These are phyloP conservation scores for Phainopepla nitens DNA, from an alignment of 2,113 vertebrate genomes.

Conservation along the genomic window DNA sequence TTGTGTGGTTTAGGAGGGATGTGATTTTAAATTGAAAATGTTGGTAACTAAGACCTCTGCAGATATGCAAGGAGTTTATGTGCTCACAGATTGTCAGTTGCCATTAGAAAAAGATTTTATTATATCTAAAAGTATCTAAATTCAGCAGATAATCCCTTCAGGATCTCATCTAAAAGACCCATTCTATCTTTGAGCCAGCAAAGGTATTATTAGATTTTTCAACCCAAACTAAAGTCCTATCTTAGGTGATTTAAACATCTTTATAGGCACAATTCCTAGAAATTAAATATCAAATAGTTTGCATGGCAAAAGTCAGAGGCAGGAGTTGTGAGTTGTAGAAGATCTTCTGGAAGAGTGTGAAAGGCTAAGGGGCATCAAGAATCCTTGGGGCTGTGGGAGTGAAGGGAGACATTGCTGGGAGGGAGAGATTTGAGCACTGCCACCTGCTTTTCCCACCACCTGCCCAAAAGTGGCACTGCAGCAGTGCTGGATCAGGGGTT, in stretches of 20 bases:
- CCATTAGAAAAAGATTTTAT: neutral
- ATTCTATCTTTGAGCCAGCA: neutral
- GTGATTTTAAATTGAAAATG: neutral
- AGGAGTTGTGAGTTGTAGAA: neutral
- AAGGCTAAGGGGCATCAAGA: neutral
- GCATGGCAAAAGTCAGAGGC: neutral
- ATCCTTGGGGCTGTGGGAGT: neutral
- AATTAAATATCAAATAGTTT: neutral
- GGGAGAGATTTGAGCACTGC: fast-evolving
- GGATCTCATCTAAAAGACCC: neutral
- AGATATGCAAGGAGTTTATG: neutral
- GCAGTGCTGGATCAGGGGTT: neutral
- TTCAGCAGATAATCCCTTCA: neutral
- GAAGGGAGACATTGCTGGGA: neutral
- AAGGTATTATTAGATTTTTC: neutral
- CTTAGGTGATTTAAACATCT: neutral
- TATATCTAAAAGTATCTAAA: neutral
- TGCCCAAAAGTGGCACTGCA: neutral
- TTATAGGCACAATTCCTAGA: neutral
- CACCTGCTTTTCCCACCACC: neutral
- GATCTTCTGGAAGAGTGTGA: neutral
- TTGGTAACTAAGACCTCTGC: neutral
- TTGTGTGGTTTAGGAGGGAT: neutral
- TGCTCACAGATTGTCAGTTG: neutral
- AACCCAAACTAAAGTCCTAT: neutral